Evolutionary conservation across 1,140 invertebrate species (phyloP).

Genomic region (Hyphantria cunea): DNA sequence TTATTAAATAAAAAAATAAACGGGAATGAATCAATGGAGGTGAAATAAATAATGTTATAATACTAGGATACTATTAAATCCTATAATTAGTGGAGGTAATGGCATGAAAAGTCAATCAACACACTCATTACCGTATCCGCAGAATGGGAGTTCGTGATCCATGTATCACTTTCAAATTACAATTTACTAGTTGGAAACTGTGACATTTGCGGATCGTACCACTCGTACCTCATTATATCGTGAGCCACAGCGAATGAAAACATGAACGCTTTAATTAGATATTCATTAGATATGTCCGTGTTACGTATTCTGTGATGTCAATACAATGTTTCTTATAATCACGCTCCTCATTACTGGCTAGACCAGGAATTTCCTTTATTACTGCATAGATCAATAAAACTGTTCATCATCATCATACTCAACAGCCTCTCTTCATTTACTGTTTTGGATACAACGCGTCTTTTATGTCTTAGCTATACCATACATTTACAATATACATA

Average conservation of each 20-base stretch:
- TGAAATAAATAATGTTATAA: slow-evolving; percentile 43
- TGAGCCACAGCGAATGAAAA: slow-evolving; percentile 32
- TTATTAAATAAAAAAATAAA: too few species aligned
- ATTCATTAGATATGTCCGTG: slow-evolving; percentile 20
- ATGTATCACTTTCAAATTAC: slow-evolving; percentile 58
- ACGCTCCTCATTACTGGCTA: too few species aligned
- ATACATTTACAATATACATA: too few species aligned
- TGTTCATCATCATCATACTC: too few species aligned
- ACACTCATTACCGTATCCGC: slow-evolving; percentile 47
- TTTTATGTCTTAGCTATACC: too few species aligned
- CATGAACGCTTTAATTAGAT: slow-evolving; percentile 34
- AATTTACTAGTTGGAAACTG: slow-evolving; percentile 57
- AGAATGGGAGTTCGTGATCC: slow-evolving; percentile 50
- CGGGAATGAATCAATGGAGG: slow-evolving; percentile 36
- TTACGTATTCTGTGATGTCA: slow-evolving; percentile 3
- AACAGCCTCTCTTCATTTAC: too few species aligned
- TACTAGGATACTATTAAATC: slow-evolving; percentile 37
- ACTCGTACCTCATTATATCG: slow-evolving; percentile 22
- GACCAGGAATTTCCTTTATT: too few species aligned
- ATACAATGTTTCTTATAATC: too few species aligned
- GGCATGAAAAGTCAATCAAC: slow-evolving; percentile 48
- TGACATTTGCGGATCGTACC: slow-evolving; percentile 42
- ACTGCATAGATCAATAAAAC: too few species aligned
- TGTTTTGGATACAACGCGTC: too few species aligned
- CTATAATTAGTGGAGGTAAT: slow-evolving; percentile 45